Conservation (phyloP, 2,888 invertebrate species). For the Petrolisthes cinctipes region DNA sequence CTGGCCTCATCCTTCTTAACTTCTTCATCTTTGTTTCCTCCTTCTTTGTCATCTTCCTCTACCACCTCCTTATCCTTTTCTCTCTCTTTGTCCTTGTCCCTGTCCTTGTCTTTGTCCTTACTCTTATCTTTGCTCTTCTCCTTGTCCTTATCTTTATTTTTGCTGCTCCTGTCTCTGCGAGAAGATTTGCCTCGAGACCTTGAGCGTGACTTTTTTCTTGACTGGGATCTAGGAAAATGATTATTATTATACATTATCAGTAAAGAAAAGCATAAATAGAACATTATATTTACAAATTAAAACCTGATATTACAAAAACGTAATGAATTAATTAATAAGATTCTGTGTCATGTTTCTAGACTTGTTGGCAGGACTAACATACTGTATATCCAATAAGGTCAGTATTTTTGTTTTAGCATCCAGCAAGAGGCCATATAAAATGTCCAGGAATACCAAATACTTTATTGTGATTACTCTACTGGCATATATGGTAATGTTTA, state of each 20-base stretch:
- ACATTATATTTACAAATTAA: too few species aligned
- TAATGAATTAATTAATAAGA: not conserved
- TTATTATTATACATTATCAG: not conserved
- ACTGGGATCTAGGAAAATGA: constrained; percentile 30
- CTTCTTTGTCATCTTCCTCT: constrained; percentile 15
- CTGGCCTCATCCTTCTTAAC: not conserved
- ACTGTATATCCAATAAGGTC: too few species aligned
- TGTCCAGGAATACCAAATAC: too few species aligned
- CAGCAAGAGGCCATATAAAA: too few species aligned
- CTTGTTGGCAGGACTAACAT: not conserved
- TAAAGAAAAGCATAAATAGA: not conserved
- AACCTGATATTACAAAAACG: not conserved
- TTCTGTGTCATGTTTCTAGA: not conserved
- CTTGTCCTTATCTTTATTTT: not conserved
- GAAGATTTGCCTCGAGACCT: constrained; percentile 51
- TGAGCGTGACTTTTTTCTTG: constrained; percentile 52
- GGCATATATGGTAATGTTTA: too few species aligned
- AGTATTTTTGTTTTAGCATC: too few species aligned
- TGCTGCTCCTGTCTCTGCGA: constrained; percentile 29
- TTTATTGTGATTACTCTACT: too few species aligned
- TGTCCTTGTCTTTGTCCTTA: constrained; percentile 27
- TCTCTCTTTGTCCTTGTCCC: constrained; percentile 18
- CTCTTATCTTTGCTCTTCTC: not conserved
- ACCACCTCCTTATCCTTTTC: not conserved
- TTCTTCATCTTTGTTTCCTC: constrained; percentile 14